A percentile compares a stretch with the other conserved stretches of the same genome.
Evolutionary conservation across 2,888 invertebrate species (phyloP).

Genomic region (Lasiommata megera): DNA sequence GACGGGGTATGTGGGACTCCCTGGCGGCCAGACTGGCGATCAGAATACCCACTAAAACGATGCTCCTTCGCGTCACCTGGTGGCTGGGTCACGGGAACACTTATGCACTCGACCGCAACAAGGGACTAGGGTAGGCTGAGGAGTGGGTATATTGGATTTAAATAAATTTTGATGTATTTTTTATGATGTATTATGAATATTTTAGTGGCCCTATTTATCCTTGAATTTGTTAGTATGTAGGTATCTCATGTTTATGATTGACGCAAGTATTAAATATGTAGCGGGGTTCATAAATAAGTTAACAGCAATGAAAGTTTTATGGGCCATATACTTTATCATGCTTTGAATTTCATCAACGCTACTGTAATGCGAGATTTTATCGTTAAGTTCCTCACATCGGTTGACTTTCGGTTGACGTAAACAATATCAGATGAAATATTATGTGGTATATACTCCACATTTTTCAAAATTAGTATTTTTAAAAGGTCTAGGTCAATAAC

Average conservation of each 20-base stretch:
- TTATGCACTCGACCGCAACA: too few relatives aligned
- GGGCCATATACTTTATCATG: conserved; percentile 74
- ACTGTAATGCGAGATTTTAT: conserved; percentile 60
- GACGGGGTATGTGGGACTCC: too few relatives aligned
- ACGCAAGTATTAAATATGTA: conserved; percentile 67
- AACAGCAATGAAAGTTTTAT: conserved; percentile 76
- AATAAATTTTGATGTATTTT: conserved; percentile 6
- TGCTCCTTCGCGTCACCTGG: too few relatives aligned
- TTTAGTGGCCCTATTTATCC: conserved; percentile 8
- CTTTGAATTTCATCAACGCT: conserved; percentile 74
- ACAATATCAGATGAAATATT: conserved; percentile 5
- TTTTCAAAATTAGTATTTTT: too few relatives aligned
- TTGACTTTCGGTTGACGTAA: conserved; percentile 16
- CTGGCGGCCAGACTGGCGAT: too few relatives aligned
- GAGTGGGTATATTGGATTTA: background rate
- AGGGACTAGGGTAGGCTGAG: background rate
- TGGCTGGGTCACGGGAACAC: too few relatives aligned
- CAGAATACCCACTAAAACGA: too few relatives aligned
- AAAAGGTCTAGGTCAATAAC: too few relatives aligned
- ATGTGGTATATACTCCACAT: background rate
- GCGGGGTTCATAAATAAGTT: conserved; percentile 75
- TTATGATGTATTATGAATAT: conserved; percentile 7
- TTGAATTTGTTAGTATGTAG: conserved; percentile 23
- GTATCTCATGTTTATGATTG: conserved; percentile 38
- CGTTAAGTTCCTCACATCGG: conserved; percentile 38